Percentiles rank a stretch among this genome's conserved stretches.
Evolutionary conservation across 2,888 invertebrate species (phyloP).

Genomic region (Oligia fasciuncula): DNA sequence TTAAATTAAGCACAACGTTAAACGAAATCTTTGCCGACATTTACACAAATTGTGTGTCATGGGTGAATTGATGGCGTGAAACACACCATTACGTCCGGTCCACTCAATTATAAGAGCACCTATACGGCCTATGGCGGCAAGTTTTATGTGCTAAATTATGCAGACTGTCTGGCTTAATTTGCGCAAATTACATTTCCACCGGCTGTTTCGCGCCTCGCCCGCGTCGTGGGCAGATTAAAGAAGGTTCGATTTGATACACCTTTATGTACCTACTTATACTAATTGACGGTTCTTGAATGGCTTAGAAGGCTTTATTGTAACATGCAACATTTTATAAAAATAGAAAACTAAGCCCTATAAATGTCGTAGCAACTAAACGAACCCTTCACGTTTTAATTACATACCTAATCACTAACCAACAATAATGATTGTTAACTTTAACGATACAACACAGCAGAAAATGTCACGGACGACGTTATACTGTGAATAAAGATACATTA

Average conservation of each 20-base stretch:
- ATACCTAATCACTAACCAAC: constrained; percentile 20
- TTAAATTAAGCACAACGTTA: constrained; percentile 44
- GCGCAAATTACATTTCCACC: constrained; percentile 74
- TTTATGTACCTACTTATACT: constrained; percentile 21
- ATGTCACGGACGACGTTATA: constrained; percentile 18
- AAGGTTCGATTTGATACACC: constrained; percentile 59
- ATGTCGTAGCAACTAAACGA: constrained; percentile 5
- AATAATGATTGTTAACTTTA: constrained; percentile 20
- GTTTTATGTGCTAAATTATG: constrained; percentile 77
- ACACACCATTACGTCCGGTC: constrained; percentile 63
- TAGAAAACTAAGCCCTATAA: background rate
- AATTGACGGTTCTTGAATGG: constrained; percentile 17
- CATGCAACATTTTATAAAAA: constrained; percentile 3
- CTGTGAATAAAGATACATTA: constrained; percentile 27
- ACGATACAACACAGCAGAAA: constrained; percentile 16
- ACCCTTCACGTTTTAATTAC: constrained; percentile 23
- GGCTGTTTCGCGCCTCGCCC: constrained; percentile 63
- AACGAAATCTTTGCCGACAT: constrained; percentile 56
- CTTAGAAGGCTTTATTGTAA: constrained; percentile 1
- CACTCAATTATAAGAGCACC: constrained; percentile 62
- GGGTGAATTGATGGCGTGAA: constrained; percentile 59
- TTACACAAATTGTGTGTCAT: constrained; percentile 55
- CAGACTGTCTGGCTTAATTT: constrained; percentile 76
- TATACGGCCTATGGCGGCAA: constrained; percentile 62
- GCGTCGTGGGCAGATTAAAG: constrained; percentile 52